Evolutionary conservation across 2,797 vertebrate species (phyloP).

Genomic region (Pipistrellus nathusii): DNA sequence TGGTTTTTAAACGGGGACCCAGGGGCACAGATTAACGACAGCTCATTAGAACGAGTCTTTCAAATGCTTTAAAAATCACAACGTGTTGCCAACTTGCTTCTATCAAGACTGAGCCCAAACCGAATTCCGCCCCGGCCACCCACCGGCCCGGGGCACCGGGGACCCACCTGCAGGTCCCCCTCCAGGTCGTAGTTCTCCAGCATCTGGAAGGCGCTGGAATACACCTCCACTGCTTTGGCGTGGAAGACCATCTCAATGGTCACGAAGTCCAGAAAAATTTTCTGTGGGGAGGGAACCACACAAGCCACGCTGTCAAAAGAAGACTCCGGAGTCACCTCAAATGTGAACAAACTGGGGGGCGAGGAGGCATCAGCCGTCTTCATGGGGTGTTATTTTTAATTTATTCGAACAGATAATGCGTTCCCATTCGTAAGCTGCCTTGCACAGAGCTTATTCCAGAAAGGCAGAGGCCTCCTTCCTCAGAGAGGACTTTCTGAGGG

Average conservation of each 20-base stretch:
- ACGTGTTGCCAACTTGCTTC: background rate
- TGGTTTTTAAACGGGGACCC: background rate
- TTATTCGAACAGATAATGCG: background rate
- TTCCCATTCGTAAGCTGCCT: background rate
- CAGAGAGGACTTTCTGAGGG: background rate
- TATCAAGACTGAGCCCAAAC: background rate
- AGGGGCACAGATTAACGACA: background rate
- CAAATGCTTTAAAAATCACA: background rate
- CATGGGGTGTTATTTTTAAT: background rate
- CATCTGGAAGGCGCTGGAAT: constrained; percentile 88
- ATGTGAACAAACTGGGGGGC: accelerated
- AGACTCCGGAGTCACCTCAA: accelerated
- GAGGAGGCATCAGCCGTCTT: too few relatives aligned
- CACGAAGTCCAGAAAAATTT: constrained; percentile 90
- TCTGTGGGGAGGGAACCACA: constrained; percentile 81
- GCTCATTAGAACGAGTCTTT: background rate
- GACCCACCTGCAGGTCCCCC: constrained; percentile 90
- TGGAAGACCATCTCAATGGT: constrained; percentile 93
- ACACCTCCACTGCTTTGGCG: constrained; percentile 91
- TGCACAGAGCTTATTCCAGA: background rate
- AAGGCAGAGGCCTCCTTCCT: background rate
- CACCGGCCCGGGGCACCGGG: accelerated
- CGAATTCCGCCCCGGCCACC: accelerated
- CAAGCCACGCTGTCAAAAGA: background rate
- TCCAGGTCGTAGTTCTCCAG: constrained; percentile 87